Conservation (phyloP, 1,140 invertebrate genomes). For the Ooceraea biroi region DNA sequence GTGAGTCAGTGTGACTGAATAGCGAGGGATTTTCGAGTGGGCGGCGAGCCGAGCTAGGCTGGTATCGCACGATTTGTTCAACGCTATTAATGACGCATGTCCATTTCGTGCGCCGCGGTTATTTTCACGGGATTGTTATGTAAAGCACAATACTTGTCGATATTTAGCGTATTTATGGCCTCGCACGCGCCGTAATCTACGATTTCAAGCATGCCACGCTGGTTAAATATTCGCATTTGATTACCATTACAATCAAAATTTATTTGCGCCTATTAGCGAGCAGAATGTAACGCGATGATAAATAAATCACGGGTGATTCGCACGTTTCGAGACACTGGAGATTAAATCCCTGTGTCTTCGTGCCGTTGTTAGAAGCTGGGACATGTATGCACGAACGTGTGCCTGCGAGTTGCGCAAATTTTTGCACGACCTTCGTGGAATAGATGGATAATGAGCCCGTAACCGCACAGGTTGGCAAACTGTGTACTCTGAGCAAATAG, state of each 20-base stretch:
- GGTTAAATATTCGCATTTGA: constrained; percentile 34
- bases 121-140: constrained; percentile 59
- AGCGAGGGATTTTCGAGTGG: constrained; percentile 55
- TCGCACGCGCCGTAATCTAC: not conserved
- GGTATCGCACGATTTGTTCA: constrained; percentile 56
- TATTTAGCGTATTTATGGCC: constrained; percentile 56
- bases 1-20: constrained; percentile 49
- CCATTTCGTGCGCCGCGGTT: constrained; percentile 38
- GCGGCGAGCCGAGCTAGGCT: constrained; percentile 46
- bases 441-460: constrained; percentile 6
- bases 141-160: constrained; percentile 57
- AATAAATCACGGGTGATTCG: not conserved
- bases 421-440: constrained; percentile 30
- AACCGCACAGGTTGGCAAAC: constrained; percentile 2
- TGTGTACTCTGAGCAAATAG: constrained; percentile 62
- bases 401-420: constrained; percentile 7
- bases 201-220: constrained; percentile 17
- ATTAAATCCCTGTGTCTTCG: not conserved
- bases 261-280: not conserved
- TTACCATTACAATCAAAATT: constrained; percentile 10
- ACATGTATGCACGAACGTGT: not conserved
- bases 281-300: not conserved
- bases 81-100: constrained; percentile 59
- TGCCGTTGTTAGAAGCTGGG: not conserved
- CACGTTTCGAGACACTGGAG: not conserved